phyloP scores from a whole-genome alignment of 2,888 invertebrate species.

The Ormia ochracea region DNA sequence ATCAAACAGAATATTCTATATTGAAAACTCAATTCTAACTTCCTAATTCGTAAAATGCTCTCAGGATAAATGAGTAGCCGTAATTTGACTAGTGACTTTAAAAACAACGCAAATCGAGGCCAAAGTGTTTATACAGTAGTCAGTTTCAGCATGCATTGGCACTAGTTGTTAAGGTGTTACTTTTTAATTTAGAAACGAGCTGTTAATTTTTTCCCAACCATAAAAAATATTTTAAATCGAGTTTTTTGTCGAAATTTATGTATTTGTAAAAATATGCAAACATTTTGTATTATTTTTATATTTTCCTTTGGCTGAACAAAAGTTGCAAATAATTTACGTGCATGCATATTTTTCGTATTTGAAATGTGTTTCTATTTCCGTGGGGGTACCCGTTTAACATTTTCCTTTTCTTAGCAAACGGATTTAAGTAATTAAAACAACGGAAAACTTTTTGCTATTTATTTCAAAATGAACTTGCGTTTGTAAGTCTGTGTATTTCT shows the following conservation, averaged over 20 bases:
- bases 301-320: slow-evolving; percentile 16
- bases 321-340: slow-evolving; percentile 33
- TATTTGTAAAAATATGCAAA: too few species aligned
- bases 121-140: slow-evolving; percentile 44
- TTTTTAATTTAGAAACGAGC: slow-evolving; percentile 45
- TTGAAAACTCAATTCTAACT: too few species aligned
- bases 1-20: too few species aligned
- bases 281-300: not conserved
- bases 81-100: too few species aligned
- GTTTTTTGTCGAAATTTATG: too few species aligned
- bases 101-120: too few species aligned
- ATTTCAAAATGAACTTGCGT: too few species aligned
- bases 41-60: too few species aligned
- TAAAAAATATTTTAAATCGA: too few species aligned
- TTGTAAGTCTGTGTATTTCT: too few species aligned
- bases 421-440: slow-evolving; percentile 54
- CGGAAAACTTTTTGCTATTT: too few species aligned
- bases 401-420: slow-evolving; percentile 37
- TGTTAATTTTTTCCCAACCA: slow-evolving; percentile 21
- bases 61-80: too few species aligned
- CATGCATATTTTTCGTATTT: not conserved
- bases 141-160: slow-evolving; percentile 20
- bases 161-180: slow-evolving; percentile 31
- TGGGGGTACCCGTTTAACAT: not conserved
- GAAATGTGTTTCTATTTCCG: not conserved